Evolutionary conservation across 2,797 vertebrate species (phyloP).

Genomic region (Xyrichtys novacula): DNA sequence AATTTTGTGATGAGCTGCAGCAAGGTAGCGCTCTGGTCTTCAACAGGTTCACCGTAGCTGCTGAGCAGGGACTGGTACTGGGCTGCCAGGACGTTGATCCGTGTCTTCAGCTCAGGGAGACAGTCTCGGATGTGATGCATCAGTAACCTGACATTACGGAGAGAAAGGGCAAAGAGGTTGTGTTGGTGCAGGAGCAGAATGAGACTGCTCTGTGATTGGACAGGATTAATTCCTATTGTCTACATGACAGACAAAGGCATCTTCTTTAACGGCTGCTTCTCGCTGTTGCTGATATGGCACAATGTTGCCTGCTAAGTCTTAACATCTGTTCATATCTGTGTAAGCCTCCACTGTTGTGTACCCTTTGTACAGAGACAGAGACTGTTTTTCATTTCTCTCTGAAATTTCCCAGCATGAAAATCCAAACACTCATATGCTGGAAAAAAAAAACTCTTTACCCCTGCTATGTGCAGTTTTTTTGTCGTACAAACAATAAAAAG

Average conservation of each 20-base stretch:
- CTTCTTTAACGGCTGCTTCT: slow-evolving; percentile 10
- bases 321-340: background rate
- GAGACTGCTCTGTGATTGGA: background rate
- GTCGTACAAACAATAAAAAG: background rate
- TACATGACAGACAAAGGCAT: slow-evolving; percentile 20
- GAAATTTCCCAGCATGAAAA: too few species aligned
- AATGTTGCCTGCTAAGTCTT: background rate
- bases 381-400: too few species aligned
- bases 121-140: slow-evolving; percentile 99
- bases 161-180: slow-evolving; percentile 45
- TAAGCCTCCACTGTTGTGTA: too few species aligned
- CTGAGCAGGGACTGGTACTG: slow-evolving; percentile 98
- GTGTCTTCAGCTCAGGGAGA: slow-evolving; percentile 97
- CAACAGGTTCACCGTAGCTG: slow-evolving; percentile 97
- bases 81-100: slow-evolving; percentile 97
- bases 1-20: slow-evolving; percentile 99
- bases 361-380: too few species aligned
- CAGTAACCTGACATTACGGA: slow-evolving; percentile 86
- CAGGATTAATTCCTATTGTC: background rate
- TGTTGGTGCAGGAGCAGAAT: too few species aligned
- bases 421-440: too few species aligned
- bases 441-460: background rate
- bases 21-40: slow-evolving; percentile 96
- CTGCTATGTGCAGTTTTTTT: background rate
- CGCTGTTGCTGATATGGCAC: background rate